Conservation (phyloP, 1,140 invertebrate genomes). For the Ostrea denselamellosa region DNA sequence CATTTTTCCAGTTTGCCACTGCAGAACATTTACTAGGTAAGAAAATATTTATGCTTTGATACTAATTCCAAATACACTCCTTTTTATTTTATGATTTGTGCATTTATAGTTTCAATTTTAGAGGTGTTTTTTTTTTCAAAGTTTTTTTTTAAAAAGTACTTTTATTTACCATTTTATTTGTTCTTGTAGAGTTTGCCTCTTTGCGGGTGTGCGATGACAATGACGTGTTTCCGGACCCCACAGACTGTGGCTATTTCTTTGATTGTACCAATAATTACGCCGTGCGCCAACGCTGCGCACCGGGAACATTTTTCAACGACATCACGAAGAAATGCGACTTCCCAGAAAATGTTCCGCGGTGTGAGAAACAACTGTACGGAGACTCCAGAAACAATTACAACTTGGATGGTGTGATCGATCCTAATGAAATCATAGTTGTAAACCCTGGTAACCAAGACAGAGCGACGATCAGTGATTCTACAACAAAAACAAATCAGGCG, state of each 20-base stretch:
- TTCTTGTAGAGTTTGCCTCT: not conserved
- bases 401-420: not conserved
- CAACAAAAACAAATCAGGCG: not conserved
- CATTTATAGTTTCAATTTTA: not conserved
- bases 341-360: slow-evolving; percentile 39
- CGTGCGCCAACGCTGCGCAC: slow-evolving; percentile 8
- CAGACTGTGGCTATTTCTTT: slow-evolving; percentile 31
- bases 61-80: not conserved
- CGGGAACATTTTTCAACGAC: slow-evolving; percentile 31
- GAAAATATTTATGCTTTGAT: not conserved
- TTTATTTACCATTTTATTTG: not conserved
- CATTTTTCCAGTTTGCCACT: not conserved
- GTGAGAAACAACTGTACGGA: slow-evolving; percentile 32
- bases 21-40: slow-evolving; percentile 38
- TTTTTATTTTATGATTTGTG: not conserved
- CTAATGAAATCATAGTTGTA: not conserved
- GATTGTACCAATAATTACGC: not conserved
- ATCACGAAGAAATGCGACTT: slow-evolving; percentile 10
- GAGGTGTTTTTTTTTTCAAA: too few species aligned
- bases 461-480: not conserved
- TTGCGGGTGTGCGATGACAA: not conserved
- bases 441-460: not conserved
- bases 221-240: not conserved
- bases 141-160: not conserved
- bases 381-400: slow-evolving; percentile 14